A percentile compares a stretch with the other conserved stretches of the same genome.
These are phyloP conservation scores for Heliconius melpomene DNA, from an alignment of 1,140 invertebrate genomes.

Conservation along the genomic window DNA sequence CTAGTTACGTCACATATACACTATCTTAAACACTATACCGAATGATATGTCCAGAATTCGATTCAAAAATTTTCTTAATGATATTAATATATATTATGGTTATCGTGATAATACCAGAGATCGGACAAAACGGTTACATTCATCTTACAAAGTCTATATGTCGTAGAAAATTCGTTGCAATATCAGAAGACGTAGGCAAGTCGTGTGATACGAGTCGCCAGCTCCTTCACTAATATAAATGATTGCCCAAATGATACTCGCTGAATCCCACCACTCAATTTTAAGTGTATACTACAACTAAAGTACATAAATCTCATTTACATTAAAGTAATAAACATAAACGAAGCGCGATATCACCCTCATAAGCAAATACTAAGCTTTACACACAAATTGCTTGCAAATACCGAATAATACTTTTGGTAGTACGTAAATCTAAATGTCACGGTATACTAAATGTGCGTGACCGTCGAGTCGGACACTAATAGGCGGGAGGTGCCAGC, in stretches of 20 bases:
- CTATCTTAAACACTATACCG: slow-evolving; percentile 70
- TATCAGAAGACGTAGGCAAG: slow-evolving; percentile 76
- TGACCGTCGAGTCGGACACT: slow-evolving; percentile 63
- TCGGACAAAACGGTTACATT: slow-evolving; percentile 62
- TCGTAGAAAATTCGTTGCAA: slow-evolving; percentile 65
- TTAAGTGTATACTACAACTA: slow-evolving; percentile 43
- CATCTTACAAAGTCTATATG: slow-evolving; percentile 57
- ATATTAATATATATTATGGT: slow-evolving; percentile 68
- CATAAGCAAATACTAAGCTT: slow-evolving; percentile 60
- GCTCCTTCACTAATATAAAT: slow-evolving; percentile 66
- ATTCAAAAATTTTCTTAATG: slow-evolving; percentile 71
- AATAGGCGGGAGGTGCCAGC: slow-evolving; percentile 78
- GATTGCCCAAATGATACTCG: slow-evolving; percentile 65
- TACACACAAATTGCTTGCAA: slow-evolving; percentile 57
- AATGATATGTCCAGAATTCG: slow-evolving; percentile 74
- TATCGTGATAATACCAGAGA: slow-evolving; percentile 69
- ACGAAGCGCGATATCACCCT: slow-evolving; percentile 57
- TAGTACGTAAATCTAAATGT: slow-evolving; percentile 68
- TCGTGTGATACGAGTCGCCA: slow-evolving; percentile 73
- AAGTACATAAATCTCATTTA: slow-evolving; percentile 62
- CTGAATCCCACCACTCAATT: slow-evolving; percentile 54
- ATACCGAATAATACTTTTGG: slow-evolving; percentile 78
- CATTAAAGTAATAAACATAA: slow-evolving; percentile 54
- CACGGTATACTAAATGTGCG: slow-evolving; percentile 42
- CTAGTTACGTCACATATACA: slow-evolving; percentile 77